A percentile compares a stretch with the other conserved stretches of the same genome.
Evolutionary conservation across 2,113 vertebrate genomes (phyloP).

Genomic region (Sardina pilchardus): DNA sequence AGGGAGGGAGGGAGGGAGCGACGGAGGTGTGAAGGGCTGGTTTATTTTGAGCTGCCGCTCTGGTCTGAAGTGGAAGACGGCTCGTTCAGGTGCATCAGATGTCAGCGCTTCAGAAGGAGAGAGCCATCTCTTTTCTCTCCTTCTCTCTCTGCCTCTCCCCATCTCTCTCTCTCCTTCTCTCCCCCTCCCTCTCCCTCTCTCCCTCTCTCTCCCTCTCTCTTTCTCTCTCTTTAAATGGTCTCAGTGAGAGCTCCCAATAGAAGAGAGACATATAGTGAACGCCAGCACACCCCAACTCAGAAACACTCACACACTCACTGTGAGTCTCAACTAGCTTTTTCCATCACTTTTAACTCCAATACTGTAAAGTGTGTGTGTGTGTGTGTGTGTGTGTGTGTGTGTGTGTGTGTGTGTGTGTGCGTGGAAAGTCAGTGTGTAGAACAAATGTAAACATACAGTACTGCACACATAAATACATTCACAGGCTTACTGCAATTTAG

Average conservation of each 20-base stretch:
- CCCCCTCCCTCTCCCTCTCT: neutral
- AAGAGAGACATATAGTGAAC: neutral
- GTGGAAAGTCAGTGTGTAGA: too few relatives aligned
- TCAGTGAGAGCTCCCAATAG: neutral
- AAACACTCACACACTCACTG: neutral
- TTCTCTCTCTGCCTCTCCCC: neutral
- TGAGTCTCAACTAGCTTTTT: too few relatives aligned
- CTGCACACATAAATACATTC: too few relatives aligned
- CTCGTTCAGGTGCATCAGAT: slow-evolving; percentile 35
- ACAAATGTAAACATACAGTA: too few relatives aligned
- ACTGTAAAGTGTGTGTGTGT: too few relatives aligned
- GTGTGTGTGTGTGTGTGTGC: too few relatives aligned
- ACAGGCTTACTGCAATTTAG: neutral
- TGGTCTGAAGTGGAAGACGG: slow-evolving; percentile 19
- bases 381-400: too few relatives aligned
- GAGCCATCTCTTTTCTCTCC: neutral
- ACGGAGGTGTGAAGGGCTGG: neutral
- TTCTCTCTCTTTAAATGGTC: neutral
- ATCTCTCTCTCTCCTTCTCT: slow-evolving; percentile 11
- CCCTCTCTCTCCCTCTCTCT: too few relatives aligned
- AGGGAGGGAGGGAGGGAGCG: neutral
- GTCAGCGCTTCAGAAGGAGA: slow-evolving; percentile 19
- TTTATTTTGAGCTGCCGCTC: slow-evolving; percentile 42
- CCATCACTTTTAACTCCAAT: too few relatives aligned
- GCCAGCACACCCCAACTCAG: neutral